Base-by-base conservation (phyloP, 2,888 invertebrate species). In the Campopleginae sp. region DNA sequence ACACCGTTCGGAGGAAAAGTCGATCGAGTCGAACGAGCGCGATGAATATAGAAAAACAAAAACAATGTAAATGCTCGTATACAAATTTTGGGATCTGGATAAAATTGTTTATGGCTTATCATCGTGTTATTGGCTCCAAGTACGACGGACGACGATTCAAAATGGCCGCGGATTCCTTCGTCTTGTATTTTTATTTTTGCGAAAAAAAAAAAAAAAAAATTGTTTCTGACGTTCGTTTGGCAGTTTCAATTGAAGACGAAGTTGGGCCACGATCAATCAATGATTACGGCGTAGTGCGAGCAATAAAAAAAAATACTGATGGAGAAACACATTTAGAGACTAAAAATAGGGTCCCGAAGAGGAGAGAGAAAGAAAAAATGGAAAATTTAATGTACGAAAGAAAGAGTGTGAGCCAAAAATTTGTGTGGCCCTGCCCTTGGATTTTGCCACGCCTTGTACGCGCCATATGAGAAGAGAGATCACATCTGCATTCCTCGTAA, bases 351-450 rank as follows among this genome's bases (percentile, higher is more conserved):
- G n/a, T 42, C n/a, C 42, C 8, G 42, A 63, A 44, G 61, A 51
- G 51, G 44, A 8, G 51, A 12, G 46, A 38, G 65, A 78, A 70
- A n/a, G n/a, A 51, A 68, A 19, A 63, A 76, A 58, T 38, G n/a
- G 46, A 48, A 48, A 76, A 61, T 66, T 48, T 17, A 14, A 54
- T 51, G 42, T 51, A 38, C 42, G 33, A 42, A 44, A 27, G 48
- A 38, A 17, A 68, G 46, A 61, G 54, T 42, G 27, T 27, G 71
- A 78, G 78, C 54, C 70, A 76, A 85, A 85, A 79, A 79, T 75
- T 65, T 58, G 17, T 23, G 19, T 71, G 79, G 82, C 85, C 76
- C 79, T 85, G 85, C 85, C 82, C 85, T 85, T 82, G 82, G 77
- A 42, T 72, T 61, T 58, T 79, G 82, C 78, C 85, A 85, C 85